Evolutionary conservation across 2,113 vertebrate genomes (phyloP).

Genomic region (Solenodon paradoxus): DNA sequence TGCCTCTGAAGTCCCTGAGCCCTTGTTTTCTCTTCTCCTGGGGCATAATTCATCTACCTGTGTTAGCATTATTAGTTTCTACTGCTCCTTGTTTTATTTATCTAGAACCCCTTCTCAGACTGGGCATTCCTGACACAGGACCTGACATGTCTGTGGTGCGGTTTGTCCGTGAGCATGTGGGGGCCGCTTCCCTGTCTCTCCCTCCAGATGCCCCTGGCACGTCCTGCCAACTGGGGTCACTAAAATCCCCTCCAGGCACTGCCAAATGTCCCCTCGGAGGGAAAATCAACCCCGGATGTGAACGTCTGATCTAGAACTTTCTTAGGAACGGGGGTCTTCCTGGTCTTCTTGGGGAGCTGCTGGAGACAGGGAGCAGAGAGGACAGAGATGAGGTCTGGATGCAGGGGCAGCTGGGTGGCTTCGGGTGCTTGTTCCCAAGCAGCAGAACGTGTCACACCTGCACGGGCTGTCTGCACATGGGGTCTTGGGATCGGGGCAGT

Average conservation of each 20-base stretch:
- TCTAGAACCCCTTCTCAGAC: background rate
- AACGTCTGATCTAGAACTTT: background rate
- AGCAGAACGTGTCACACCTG: background rate
- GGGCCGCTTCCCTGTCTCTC: background rate
- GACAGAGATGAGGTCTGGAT: background rate
- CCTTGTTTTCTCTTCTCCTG: background rate
- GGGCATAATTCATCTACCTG: background rate
- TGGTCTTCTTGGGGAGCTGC: background rate
- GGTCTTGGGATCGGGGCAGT: background rate
- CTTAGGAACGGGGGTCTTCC: background rate
- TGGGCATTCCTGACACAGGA: background rate
- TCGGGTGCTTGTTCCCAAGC: background rate
- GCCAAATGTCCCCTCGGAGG: background rate
- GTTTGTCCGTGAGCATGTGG: background rate
- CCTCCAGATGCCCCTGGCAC: background rate
- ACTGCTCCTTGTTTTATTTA: background rate
- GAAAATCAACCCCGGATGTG: background rate
- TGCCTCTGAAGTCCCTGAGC: background rate
- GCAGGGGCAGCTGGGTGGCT: background rate
- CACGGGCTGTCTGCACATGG: background rate
- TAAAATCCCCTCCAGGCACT: background rate
- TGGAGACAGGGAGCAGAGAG: background rate
- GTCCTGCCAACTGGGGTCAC: background rate
- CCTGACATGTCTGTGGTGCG: background rate
- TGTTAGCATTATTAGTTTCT: background rate